Conservation (phyloP, 2,113 vertebrate species). For the Barbus barbus region DNA sequence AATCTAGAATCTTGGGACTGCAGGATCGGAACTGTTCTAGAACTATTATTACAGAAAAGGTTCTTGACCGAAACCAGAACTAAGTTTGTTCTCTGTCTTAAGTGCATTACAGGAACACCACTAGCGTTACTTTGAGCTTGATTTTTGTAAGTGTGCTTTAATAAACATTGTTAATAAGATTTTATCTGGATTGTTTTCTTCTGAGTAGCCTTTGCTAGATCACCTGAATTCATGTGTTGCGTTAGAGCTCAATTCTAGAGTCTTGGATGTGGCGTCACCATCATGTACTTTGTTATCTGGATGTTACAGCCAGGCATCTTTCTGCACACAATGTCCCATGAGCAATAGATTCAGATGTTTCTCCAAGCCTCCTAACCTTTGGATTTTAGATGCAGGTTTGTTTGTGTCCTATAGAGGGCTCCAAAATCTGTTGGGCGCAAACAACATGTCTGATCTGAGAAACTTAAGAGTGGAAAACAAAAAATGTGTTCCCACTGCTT, state of each 20-base stretch:
- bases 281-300: too few species aligned
- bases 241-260: neutral
- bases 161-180: constrained; percentile 39
- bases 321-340: neutral
- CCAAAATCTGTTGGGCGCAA: neutral
- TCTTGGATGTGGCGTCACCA: neutral
- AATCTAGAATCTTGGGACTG: neutral
- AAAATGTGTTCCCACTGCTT: neutral
- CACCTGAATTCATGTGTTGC: neutral
- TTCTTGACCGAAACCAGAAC: constrained; percentile 12
- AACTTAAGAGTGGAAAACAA: neutral
- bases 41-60: neutral
- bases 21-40: constrained; percentile 11
- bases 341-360: neutral
- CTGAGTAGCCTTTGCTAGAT: neutral
- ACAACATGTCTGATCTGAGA: neutral
- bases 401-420: neutral
- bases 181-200: neutral
- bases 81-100: constrained; percentile 1
- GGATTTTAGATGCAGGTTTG: neutral
- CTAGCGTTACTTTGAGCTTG: constrained; percentile 58
- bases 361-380: neutral
- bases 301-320: neutral
- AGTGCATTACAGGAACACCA: constrained; percentile 56
- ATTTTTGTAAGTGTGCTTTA: constrained; percentile 57